phyloP scores from a whole-genome alignment of 2,888 invertebrate species.

The Megaustenia siamemsis region DNA sequence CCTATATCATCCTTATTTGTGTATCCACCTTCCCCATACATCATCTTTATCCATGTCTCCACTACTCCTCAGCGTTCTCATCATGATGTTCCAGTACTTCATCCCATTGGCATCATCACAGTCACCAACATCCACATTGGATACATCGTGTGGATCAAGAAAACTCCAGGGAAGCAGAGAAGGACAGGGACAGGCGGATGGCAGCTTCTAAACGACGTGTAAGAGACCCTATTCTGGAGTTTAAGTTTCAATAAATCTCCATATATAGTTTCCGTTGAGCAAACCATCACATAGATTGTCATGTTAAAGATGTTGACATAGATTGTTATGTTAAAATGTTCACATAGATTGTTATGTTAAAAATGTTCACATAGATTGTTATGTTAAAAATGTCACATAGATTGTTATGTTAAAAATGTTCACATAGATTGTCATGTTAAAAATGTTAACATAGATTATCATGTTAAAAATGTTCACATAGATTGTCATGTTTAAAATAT shows the following conservation, averaged over 20 bases:
- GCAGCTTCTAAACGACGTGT: slow-evolving; percentile 93
- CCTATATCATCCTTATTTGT: too few relatives aligned
- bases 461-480: too few relatives aligned
- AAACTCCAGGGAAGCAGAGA: slow-evolving; percentile 93
- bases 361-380: too few relatives aligned
- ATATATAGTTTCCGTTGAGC: neutral
- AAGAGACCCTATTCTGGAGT: slow-evolving; percentile 65
- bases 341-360: too few relatives aligned
- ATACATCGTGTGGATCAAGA: slow-evolving; percentile 92
- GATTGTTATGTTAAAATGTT: too few relatives aligned
- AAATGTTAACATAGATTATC: too few relatives aligned
- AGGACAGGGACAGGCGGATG: slow-evolving; percentile 89
- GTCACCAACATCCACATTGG: slow-evolving; percentile 93
- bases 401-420: too few relatives aligned
- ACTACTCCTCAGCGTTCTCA: slow-evolving; percentile 82
- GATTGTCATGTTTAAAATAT: too few relatives aligned
- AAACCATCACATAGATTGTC: too few relatives aligned
- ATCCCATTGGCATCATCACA: slow-evolving; percentile 89
- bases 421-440: too few relatives aligned
- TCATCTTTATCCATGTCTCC: neutral
- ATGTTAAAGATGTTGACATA: neutral
- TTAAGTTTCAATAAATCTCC: neutral
- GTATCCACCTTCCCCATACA: too few relatives aligned
- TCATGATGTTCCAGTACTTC: slow-evolving; percentile 91
- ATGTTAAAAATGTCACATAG: too few relatives aligned